A percentile compares a stretch with the other conserved stretches of the same genome.
phyloP scores from a whole-genome alignment of 2,113 vertebrate genomes.

The Notiomystis cincta region DNA sequence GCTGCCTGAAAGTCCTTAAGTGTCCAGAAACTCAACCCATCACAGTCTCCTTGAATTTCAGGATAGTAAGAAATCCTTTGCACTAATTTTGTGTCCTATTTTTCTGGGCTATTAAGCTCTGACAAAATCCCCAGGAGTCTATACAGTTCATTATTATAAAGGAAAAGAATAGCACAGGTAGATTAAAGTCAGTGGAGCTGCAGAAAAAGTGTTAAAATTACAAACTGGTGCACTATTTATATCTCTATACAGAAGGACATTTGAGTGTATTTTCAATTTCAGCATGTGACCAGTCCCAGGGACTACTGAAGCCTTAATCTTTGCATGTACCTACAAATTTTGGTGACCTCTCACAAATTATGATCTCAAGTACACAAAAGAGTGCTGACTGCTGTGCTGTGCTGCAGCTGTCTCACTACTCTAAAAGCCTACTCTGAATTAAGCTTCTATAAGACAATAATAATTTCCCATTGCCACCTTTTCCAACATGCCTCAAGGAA shows the following conservation, averaged over 20 bases:
- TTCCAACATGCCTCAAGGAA: background rate
- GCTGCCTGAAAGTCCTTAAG: background rate
- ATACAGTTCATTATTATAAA: slow-evolving; percentile 9
- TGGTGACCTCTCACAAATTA: background rate
- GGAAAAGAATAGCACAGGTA: slow-evolving; percentile 6
- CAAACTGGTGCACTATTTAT: background rate
- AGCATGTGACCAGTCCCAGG: background rate
- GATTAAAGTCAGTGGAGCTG: background rate
- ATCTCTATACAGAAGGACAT: background rate
- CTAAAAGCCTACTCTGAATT: background rate
- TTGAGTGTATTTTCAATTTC: background rate
- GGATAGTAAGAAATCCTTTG: background rate
- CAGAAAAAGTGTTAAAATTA: background rate
- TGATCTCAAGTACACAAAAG: background rate
- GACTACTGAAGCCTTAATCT: background rate
- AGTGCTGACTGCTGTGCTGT: background rate
- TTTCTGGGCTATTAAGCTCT: slow-evolving; percentile 1
- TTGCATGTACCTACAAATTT: background rate
- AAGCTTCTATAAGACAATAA: background rate
- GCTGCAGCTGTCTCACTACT: background rate
- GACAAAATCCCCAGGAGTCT: slow-evolving; percentile 1
- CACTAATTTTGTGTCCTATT: slow-evolving; percentile 28
- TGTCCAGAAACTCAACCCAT: background rate
- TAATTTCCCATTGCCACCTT: background rate
- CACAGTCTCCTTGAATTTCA: background rate